phyloP scores from a whole-genome alignment of 2,888 invertebrate species.

The Metacarcinus magister region DNA sequence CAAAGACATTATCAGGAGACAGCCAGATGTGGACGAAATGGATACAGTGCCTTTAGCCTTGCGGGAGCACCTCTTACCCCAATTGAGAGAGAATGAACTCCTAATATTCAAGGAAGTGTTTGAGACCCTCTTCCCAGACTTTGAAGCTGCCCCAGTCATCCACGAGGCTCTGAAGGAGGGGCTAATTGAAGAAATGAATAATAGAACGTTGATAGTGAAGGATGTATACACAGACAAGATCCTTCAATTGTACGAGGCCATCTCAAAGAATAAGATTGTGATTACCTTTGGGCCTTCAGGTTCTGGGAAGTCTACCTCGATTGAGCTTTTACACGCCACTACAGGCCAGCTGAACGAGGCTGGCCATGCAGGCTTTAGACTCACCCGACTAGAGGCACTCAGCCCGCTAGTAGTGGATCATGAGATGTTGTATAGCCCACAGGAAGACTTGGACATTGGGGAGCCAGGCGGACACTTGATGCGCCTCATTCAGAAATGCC shows the following conservation, averaged over 20 bases:
- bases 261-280: conserved; percentile 68
- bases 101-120: conserved; percentile 76
- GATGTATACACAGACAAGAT: conserved; percentile 68
- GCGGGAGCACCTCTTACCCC: conserved; percentile 72
- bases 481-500: conserved; percentile 53
- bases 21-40: conserved; percentile 73
- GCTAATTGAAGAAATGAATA: conserved; percentile 63
- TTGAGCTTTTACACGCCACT: conserved; percentile 61
- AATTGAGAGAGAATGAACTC: conserved; percentile 67
- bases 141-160: conserved; percentile 69
- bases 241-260: conserved; percentile 76
- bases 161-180: conserved; percentile 67
- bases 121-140: conserved; percentile 76
- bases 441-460: conserved; percentile 62
- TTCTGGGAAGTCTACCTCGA: conserved; percentile 76
- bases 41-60: conserved; percentile 76
- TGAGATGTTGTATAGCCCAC: conserved; percentile 65
- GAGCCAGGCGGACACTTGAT: conserved; percentile 68
- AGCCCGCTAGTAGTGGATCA: conserved; percentile 70
- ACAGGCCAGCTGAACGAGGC: conserved; percentile 62
- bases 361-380: conserved; percentile 67
- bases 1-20: conserved; percentile 71
- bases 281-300: conserved; percentile 70
- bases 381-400: conserved; percentile 61
- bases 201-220: conserved; percentile 64